Evolutionary conservation across 2,797 vertebrate species (phyloP).

Genomic region (Hypotaenidia okinawae): DNA sequence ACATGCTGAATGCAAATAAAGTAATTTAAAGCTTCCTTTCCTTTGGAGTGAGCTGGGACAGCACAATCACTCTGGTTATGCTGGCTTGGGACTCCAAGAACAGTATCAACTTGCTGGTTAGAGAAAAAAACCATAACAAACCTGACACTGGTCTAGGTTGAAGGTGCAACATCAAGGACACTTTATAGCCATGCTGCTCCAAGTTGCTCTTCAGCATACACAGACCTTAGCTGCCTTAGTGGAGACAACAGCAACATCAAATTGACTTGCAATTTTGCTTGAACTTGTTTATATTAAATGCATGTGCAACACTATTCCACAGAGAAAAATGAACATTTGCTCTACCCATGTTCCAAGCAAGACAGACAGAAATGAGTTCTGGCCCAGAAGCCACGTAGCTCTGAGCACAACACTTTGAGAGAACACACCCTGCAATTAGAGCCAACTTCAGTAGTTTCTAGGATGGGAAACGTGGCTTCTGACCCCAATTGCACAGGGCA

Average conservation of each 20-base stretch:
- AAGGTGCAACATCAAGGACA: neutral
- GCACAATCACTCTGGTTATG: neutral
- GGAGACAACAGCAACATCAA: neutral
- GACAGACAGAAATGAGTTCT: constrained; percentile 41
- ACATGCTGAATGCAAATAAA: neutral
- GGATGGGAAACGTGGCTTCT: constrained; percentile 1
- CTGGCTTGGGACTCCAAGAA: neutral
- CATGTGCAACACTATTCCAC: neutral
- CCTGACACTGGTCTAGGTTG: neutral
- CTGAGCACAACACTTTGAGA: neutral
- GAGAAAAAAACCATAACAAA: neutral
- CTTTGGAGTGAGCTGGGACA: neutral
- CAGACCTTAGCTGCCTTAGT: neutral
- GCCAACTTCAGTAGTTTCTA: neutral
- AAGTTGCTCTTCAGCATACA: neutral
- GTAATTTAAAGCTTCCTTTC: neutral
- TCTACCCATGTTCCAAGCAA: neutral
- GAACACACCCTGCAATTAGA: constrained; percentile 7
- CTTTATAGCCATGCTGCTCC: neutral
- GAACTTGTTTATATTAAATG: neutral
- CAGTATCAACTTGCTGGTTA: neutral
- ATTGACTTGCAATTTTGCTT: neutral
- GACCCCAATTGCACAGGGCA: constrained; percentile 31
- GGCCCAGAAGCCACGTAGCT: neutral
- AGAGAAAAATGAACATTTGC: neutral